Base-by-base conservation (phyloP, 2,888 invertebrate species). In the Leuctra nigra region DNA sequence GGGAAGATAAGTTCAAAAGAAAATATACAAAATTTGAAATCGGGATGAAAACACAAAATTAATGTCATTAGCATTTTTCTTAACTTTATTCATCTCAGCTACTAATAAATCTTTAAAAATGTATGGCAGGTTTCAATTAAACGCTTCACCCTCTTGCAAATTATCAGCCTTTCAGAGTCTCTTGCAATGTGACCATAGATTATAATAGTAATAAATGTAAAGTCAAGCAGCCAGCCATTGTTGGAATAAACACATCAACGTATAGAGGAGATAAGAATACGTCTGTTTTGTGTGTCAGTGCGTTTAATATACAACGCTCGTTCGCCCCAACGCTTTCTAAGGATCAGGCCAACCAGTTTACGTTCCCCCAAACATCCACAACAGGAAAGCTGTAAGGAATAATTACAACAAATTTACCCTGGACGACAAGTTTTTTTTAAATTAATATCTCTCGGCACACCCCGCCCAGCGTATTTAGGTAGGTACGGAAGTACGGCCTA, bases 381-480 rank as follows among this genome's bases (percentile, higher is more conserved):
- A 61, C 59, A 59, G 59, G 61, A 59, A 61, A 61, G 61, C 61
- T 61, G 61, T 56, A 61, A 61, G 61, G 61, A 61, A 61, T 59
- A 59, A 61, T 57, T 53, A 57, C 33, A 54, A 60, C 60, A 60
- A 57, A 57, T 60, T 60, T 60, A 60, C 60, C 60, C 60, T 57
- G 57, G 57, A 60, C 60, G 55, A 60, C 20, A 60, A 52, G 53
- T 60, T n/a, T n/a, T 58, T 56, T 56, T 61, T 58, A 55, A 50
- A 50, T 41, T 16, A 41, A 41, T 18, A 41, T 41, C 41, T n/a
- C n/a, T 41, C 20, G 41, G 29, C 11, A 18, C 41, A 41, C 41
- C 29, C 41, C 11, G 41, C 41, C 20, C 41, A 41, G n/a, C n/a
- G n/a, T n/a, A n/a, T 36, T 36, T 36, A 41, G 11, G 14, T 16